Conservation (phyloP, 2,888 invertebrate species). For the Drosophila pegasa region DNA sequence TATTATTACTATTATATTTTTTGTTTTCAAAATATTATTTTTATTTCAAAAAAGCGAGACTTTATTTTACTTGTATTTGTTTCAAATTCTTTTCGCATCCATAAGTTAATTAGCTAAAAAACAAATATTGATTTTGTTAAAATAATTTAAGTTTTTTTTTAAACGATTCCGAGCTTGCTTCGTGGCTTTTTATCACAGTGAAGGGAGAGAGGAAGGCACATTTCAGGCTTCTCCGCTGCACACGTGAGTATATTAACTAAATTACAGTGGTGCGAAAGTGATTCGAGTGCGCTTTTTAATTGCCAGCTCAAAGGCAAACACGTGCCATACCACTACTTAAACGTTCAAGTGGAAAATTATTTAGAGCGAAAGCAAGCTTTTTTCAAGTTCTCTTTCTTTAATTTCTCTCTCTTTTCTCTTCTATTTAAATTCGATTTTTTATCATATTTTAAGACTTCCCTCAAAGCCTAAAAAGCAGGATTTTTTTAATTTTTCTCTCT, state of each 20-base stretch:
- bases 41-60: slow-evolving; percentile 45
- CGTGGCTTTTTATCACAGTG: slow-evolving; percentile 7
- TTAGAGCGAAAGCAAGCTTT: background rate
- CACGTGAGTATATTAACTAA: slow-evolving; percentile 42
- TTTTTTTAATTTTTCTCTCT: too few species aligned
- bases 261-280: slow-evolving; percentile 34
- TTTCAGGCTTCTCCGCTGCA: slow-evolving; percentile 17
- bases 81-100: slow-evolving; percentile 38
- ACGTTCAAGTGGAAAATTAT: background rate
- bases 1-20: slow-evolving; percentile 15
- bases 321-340: slow-evolving; percentile 8
- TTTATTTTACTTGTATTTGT: slow-evolving; percentile 46
- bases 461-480: too few species aligned
- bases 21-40: slow-evolving; percentile 47
- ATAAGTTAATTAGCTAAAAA: slow-evolving; percentile 56
- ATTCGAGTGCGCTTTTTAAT: slow-evolving; percentile 2
- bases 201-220: background rate
- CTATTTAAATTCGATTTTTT: too few species aligned
- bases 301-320: slow-evolving; percentile 3
- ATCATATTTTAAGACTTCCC: too few species aligned
- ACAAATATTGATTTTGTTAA: slow-evolving; percentile 47
- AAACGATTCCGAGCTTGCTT: slow-evolving; percentile 15
- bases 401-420: background rate
- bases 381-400: background rate
- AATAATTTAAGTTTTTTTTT: slow-evolving; percentile 10